Evolutionary conservation across 2,797 vertebrate genomes (phyloP), one percentile per base, ranked within the genome.

Genomic region (Darevskia nairensis): DNA sequence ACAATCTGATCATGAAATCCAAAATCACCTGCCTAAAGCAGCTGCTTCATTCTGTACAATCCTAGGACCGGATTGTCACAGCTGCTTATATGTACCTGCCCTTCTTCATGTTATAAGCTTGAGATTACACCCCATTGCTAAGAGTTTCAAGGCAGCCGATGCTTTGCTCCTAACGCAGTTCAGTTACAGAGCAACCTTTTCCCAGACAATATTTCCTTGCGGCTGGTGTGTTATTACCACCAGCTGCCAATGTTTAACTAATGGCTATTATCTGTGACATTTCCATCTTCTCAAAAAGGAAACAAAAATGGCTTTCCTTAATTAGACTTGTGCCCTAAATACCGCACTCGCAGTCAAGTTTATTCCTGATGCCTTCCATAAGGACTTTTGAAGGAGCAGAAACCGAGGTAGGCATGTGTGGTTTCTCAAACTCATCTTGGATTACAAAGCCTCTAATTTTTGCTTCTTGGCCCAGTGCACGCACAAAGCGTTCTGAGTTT

Each of bases 171-270:
- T 86, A 86, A 35, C 50, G 89, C 79, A 89, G 44, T 77, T 74
- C 46, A 86, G 41, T 84, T 91, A 79, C 23, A 90, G 39, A 90
- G 84, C 64, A 41, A 89, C 39, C 72, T 80, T 89, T 83, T 1
- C 7, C 23, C 41, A 91, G 93, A 89, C 39, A 29, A 15, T 35
- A 87, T 88, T 90, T 93, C 84, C 90, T 89, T 90, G 35, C 32
- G 79, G 80, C 79, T 93, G 92, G 80, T 69, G 61, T 23, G 29
- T 1, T 0, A 23, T 90, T 91, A 71, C 79, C 87, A 74, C 59
- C 2, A 1, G 88, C 79, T 91, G 68, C 2, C 86, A 80, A 75
- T 46, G 69, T 19, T 77, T 91, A 87, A 86, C 85, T 90, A 75
- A 86, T 11, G 89, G 87, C 69, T 90, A 10, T 89, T 88, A 85